A percentile compares a stretch with the other conserved stretches of the same genome.
Evolutionary conservation across 1,140 invertebrate genomes (phyloP).

Genomic region (Drosophila guanche): DNA sequence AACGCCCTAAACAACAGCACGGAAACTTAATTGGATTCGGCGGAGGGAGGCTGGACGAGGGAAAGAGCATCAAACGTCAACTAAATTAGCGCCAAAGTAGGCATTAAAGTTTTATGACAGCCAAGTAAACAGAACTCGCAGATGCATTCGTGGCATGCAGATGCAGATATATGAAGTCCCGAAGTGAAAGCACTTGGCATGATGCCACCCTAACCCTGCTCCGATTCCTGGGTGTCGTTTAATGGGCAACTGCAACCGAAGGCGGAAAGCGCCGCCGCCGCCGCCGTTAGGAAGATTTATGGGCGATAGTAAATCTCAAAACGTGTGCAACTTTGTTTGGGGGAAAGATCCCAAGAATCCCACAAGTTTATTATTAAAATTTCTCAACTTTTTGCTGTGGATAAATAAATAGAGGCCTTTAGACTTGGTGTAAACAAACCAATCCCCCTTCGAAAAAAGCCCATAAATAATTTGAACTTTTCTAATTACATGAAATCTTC

Average conservation of each 20-base stretch:
- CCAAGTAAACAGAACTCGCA: conserved; percentile 62
- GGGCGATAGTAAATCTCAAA: conserved; percentile 64
- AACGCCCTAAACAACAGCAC: too few relatives aligned
- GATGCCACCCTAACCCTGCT: conserved; percentile 34
- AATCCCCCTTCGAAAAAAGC: conserved; percentile 3
- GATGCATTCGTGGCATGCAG: conserved; percentile 12
- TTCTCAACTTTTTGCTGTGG: conserved; percentile 39
- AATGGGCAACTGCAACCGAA: conserved; percentile 67
- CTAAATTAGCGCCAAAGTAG: conserved; percentile 80
- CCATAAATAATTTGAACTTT: conserved; percentile 65
- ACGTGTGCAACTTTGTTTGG: conserved; percentile 52
- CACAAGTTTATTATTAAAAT: conserved; percentile 63
- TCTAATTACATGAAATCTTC: conserved; percentile 71
- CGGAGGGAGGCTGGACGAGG: conserved; percentile 1
- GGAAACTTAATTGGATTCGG: conserved; percentile 38
- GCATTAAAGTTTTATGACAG: conserved; percentile 79
- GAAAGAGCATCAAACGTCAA: conserved; percentile 48
- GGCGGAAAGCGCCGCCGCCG: conserved; percentile 51
- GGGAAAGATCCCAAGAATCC: conserved; percentile 10
- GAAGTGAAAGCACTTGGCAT: conserved; percentile 60
- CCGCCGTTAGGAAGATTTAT: conserved; percentile 58
- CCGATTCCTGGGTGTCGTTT: conserved; percentile 72
- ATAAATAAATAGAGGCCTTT: conserved; percentile 52
- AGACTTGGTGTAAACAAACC: conserved; percentile 27
- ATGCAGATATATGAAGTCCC: not conserved